Evolutionary conservation across 2,797 vertebrate species (phyloP), one percentile per base, ranked within the genome.

Genomic region (Mormyrops attenuatus): DNA sequence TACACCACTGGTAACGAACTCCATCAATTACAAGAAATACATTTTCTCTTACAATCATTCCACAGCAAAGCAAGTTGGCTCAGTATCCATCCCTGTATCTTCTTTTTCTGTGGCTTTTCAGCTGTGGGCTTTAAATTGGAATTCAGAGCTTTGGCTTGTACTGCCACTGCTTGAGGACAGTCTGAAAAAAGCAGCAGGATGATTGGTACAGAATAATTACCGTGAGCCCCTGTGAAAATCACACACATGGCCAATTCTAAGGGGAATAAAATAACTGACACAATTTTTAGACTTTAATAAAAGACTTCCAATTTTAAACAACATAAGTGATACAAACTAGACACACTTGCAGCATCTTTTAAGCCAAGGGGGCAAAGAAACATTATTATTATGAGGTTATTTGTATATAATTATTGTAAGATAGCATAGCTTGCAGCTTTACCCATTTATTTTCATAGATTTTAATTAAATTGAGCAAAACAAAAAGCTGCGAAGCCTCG

Each of bases 231-330:
- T 17, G 77, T 82, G 77, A 82, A 82, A 82, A 82, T 82, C 77
- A 47, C 77, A 82, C 77, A 82, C 77, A 22, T 47, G 77, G 77
- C 20, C 44, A 82, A 82, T 82, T 82, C 77, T 82, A 82, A 82
- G 41, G 77, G 77, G 77, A 82, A 82, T 82, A 82, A 82, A 82
- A 82, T 82, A 82, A 82, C 77, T 82, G 77, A 82, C 77, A 82
- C 77, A 82, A 82, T 82, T 82, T 82, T 82, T 82, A 82, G 77
- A 82, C 77, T 82, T 82, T 82, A 82, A 82, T 82, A 82, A 82
- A 82, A 82, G 77, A 82, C 41, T 82, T n/a, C 77, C 77, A 82
- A 47, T 47, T 82, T 82, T 82, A 82, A 47, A 82, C 77, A 82
- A 44, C 77, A 47, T 82, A 82, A 82, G 77, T 82, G 77, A 82